These are phyloP conservation scores for Synanthedon vespiformis DNA, from an alignment of 2,888 invertebrate genomes.

Conservation along the genomic window DNA sequence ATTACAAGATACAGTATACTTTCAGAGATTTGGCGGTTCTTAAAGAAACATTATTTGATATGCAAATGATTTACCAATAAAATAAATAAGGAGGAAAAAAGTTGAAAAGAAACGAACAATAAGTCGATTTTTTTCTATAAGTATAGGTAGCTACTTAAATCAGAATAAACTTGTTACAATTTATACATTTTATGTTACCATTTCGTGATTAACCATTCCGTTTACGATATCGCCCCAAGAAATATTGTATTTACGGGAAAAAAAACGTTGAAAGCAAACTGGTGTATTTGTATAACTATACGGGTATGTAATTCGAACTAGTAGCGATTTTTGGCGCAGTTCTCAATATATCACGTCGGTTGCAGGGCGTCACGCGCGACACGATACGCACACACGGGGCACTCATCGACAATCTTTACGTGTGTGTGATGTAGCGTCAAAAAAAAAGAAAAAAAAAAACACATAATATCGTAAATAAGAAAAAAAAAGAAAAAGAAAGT, in stretches of 20 bases:
- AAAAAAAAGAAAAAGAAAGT: no score
- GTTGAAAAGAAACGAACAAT: no score
- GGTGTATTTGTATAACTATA: not conserved
- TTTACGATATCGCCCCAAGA: not conserved
- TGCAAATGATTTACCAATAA: no score
- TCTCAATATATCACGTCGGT: constrained; percentile 65
- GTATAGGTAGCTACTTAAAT: no score
- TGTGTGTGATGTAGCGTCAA: constrained; percentile 36
- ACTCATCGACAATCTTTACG: constrained; percentile 43
- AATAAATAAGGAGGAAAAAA: no score
- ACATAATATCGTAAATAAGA: constrained; percentile 1
- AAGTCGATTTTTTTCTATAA: no score
- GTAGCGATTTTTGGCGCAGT: constrained; percentile 59
- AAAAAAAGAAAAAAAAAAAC: constrained; percentile 21
- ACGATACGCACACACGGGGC: constrained; percentile 35
- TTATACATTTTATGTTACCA: no score
- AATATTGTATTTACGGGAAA: not conserved
- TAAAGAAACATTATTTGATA: no score
- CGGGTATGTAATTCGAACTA: constrained; percentile 2
- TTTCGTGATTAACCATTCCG: no score
- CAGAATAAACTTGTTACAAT: no score
- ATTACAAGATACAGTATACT: no score
- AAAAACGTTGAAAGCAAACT: not conserved
- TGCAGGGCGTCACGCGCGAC: constrained; percentile 49
- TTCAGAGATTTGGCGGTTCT: no score